A percentile compares a stretch with the other conserved stretches of the same genome.
Evolutionary conservation across 2,888 invertebrate species (phyloP).

Genomic region (Adela reaumurella): DNA sequence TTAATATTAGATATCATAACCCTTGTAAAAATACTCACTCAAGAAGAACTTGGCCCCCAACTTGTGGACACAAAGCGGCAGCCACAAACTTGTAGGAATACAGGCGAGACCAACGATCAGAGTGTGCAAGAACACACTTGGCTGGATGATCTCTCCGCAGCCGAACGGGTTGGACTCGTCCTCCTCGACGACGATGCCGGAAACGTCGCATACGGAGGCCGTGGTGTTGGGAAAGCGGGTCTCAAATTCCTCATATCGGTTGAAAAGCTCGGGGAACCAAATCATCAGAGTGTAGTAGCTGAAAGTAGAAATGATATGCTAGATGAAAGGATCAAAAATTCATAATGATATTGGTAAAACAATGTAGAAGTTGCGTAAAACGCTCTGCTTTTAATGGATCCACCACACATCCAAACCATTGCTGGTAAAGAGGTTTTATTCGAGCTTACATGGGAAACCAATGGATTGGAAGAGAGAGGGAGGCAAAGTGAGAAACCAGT

Average conservation of each 20-base stretch:
- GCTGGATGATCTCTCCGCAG: conserved; percentile 62
- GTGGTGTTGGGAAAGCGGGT: conserved; percentile 59
- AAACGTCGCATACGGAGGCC: conserved; percentile 76
- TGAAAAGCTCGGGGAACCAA: conserved; percentile 89
- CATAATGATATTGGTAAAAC: too few species aligned
- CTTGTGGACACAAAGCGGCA: conserved; percentile 74
- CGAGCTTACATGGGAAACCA: too few species aligned
- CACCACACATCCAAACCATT: too few species aligned
- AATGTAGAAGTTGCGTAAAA: too few species aligned
- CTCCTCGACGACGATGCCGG: conserved; percentile 56
- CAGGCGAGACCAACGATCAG: conserved; percentile 77
- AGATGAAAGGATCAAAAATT: too few species aligned
- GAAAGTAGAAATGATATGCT: too few species aligned
- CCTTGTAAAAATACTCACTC: conserved; percentile 54
- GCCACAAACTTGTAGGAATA: conserved; percentile 74
- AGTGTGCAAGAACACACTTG: conserved; percentile 70
- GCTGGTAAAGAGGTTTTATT: too few species aligned
- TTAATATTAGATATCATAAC: too few species aligned
- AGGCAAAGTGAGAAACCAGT: too few species aligned
- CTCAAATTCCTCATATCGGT: conserved; percentile 76
- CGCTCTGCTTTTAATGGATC: too few species aligned
- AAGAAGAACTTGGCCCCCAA: conserved; percentile 80
- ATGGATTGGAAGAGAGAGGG: too few species aligned
- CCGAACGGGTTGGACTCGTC: conserved; percentile 48
- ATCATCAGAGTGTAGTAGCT: conserved; percentile 90